Evolutionary conservation across 2,888 invertebrate species (phyloP), one percentile per base, ranked within the genome.

Genomic region (Danaus chrysippus): DNA sequence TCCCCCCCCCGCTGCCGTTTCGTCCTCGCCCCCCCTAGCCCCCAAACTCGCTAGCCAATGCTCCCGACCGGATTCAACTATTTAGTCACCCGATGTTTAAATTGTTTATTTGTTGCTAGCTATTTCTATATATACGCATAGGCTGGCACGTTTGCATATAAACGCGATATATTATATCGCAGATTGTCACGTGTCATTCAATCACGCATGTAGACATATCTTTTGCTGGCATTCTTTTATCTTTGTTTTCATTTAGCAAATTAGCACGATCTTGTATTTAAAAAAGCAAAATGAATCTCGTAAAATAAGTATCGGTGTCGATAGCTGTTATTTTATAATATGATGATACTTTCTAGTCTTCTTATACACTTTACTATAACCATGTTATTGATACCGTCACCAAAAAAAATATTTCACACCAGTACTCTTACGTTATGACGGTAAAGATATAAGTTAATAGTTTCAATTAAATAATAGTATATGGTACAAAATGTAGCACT

Each of bases 1-100:
- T 76, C 71, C 78, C 71, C 78, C 76, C 78, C 76, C 71, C 76
- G 73, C 74, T 67, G 74, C 74, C 77, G 75, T 78, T 82, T 83
- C 80, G 83, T 84, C 85, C 86, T 84, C 79, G 82, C 83, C 83
- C 82, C 74, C 74, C 65, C 81, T 79, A 82, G 82, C 82, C 86
- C 84, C 86, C 84, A 87, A 84, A 84, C 86, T 85, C 77, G 85
- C 87, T 85, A 83, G 83, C 83, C 87, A 81, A 80, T 82, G 82
- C 78, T 75, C 70, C 76, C 80, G 78, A 86, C 88, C 87, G 88
- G 87, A 88, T 87, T 86, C 80, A 74, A 83, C 81, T 84, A 85
- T 87, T 88, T 88, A 86, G 85, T 84, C 71, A 69, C 72, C 71
- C 72, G 71, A 64, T 68, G 68, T 63, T 64, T 70, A 65, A 64